A percentile compares a stretch with the other conserved stretches of the same genome.
Conservation (phyloP, 1,140 invertebrate species). For the Eupeodes corollae region DNA sequence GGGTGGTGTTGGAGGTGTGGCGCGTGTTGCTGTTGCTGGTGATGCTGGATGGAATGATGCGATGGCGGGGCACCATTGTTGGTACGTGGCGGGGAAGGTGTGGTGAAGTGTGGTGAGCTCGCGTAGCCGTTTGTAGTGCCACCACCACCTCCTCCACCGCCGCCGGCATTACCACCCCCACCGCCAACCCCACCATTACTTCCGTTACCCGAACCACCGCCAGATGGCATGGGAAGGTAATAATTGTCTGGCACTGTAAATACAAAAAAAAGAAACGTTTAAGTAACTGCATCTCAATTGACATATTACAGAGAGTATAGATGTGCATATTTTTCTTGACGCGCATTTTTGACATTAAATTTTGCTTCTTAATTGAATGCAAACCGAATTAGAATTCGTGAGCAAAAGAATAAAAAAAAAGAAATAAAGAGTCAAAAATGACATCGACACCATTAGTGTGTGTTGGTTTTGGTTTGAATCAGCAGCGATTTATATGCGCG, state of each 20-base stretch:
- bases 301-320: too few species aligned
- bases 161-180: constrained; percentile 14
- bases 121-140: constrained; percentile 13
- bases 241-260: constrained; percentile 31
- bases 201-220: neutral
- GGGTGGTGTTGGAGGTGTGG: constrained; percentile 19
- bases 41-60: constrained; percentile 35
- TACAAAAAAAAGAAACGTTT: neutral
- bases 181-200: constrained; percentile 9
- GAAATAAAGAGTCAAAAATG: too few species aligned
- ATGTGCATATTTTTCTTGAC: too few species aligned
- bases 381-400: too few species aligned
- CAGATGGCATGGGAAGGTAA: constrained; percentile 13
- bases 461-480: too few species aligned
- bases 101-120: constrained; percentile 33
- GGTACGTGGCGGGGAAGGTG: constrained; percentile 25
- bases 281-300: neutral
- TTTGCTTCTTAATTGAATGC: too few species aligned
- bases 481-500: too few species aligned
- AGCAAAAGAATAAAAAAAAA: too few species aligned
- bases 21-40: constrained; percentile 23
- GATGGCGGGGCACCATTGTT: constrained; percentile 15
- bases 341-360: too few species aligned
- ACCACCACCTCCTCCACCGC: constrained; percentile 11
- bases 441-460: too few species aligned